phyloP scores from a whole-genome alignment of 2,797 vertebrate genomes.

The Mormyrus hasselquistii region DNA sequence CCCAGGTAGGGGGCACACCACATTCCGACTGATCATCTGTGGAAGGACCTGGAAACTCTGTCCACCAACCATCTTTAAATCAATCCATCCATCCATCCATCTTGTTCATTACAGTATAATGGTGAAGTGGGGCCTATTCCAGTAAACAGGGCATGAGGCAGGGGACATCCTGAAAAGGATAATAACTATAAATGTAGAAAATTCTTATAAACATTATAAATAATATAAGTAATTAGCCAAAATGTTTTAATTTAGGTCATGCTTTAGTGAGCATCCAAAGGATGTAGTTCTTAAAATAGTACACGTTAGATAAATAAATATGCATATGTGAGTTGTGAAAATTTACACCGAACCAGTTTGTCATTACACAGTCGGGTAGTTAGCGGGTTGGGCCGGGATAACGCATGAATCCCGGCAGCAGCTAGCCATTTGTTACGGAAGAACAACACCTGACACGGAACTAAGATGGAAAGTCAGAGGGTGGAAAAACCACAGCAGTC shows the following conservation, averaged over 20 bases:
- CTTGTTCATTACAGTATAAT: background rate
- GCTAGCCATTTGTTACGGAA: background rate
- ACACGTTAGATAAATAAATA: background rate
- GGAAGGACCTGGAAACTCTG: background rate
- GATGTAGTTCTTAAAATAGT: background rate
- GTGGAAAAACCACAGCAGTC: background rate
- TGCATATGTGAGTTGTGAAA: background rate
- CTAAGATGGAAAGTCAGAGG: background rate
- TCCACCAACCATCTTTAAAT: background rate
- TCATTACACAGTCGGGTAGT: background rate
- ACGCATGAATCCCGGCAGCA: background rate
- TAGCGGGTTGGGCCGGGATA: background rate
- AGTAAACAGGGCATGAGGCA: background rate
- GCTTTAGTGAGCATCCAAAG: background rate
- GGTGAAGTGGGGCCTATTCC: background rate
- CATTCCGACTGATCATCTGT: background rate
- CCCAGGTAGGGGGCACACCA: background rate
- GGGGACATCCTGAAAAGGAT: background rate
- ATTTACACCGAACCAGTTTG: background rate
- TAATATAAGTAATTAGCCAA: background rate
- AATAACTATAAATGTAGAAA: background rate
- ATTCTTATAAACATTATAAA: background rate
- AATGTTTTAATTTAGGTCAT: background rate
- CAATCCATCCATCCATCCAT: background rate
- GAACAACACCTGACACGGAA: background rate